These are phyloP conservation scores for Pseudolaguvia tuberculata DNA, from an alignment of 2,113 vertebrate species.

Conservation along the genomic window DNA sequence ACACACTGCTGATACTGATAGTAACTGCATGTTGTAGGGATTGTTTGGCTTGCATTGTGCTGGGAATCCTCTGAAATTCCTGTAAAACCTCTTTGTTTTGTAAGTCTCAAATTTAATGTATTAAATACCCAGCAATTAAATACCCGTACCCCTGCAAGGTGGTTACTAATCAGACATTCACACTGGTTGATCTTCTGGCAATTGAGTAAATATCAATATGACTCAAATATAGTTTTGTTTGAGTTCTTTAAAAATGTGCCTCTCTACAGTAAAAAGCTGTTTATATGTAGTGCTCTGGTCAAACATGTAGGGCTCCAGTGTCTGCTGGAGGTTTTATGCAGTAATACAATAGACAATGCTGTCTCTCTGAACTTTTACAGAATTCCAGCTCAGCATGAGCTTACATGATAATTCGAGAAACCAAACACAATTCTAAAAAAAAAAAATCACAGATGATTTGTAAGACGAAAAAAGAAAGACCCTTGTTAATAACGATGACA, in stretches of 20 bases:
- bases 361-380: not conserved
- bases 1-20: not conserved
- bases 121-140: not conserved
- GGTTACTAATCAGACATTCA: no score
- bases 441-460: no score
- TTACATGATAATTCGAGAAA: not conserved
- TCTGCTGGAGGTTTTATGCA: not conserved
- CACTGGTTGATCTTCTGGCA: no score
- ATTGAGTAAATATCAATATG: no score
- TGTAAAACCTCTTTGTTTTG: not conserved
- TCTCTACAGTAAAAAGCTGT: not conserved
- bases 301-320: no score
- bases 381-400: not conserved
- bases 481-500: not conserved
- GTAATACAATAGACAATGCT: not conserved
- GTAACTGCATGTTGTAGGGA: not conserved
- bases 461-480: not conserved
- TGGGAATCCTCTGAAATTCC: not conserved
- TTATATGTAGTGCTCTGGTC: not conserved
- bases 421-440: not conserved
- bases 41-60: not conserved
- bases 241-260: no score
- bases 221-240: no score
- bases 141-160: no score
- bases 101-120: not conserved